Evolutionary conservation across 2,797 vertebrate genomes (phyloP), one percentile per base, ranked within the genome.

Genomic region (Chromobotia macracanthus): DNA sequence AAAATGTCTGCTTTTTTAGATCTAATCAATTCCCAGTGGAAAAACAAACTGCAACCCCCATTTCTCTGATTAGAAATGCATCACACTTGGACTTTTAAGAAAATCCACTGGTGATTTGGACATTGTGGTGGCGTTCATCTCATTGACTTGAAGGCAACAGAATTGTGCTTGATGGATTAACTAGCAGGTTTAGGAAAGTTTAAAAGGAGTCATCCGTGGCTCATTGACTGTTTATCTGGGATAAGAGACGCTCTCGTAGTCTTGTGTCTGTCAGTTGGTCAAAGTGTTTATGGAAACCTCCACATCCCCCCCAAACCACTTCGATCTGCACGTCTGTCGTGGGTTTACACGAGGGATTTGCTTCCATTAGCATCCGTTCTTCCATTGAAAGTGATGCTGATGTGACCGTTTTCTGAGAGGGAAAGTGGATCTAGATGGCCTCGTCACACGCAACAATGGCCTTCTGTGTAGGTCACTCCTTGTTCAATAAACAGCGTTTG

Each of bases 401-500:
- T 88, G 84, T 85, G 85, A 84, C 84, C 51, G 63, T 89, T 92
- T 89, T 80, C 84, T 3, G 44, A 53, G 55, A 87, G 83, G 82
- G 86, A 89, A 89, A 89, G 87, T 71, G 84, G 83, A 85, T 82
- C 86, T 82, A 60, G 81, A 82, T 87, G 82, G 89, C 89, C 88
- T 85, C 81, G 87, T 87, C 31, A 31, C 53, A 18, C 31, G 10
- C 63, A 60, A 87, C 90, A 92, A 88, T 90, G 73, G 87, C 44
- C 73, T 90, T 92, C 93, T 93, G 91, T 94, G 80, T 83, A 83
- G 18, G 21, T 88, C 85, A 81, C 83, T 84, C 66, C 85, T 31
- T 79, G 70, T 77, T 88, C 83, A 91, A 92, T 92, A 90, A 93
- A 88, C 76, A 12, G 79, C 84, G 84, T 89, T 91, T 87, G 84